Conservation (phyloP, 2,113 vertebrate species). For the Chaetodon trifascialis region DNA sequence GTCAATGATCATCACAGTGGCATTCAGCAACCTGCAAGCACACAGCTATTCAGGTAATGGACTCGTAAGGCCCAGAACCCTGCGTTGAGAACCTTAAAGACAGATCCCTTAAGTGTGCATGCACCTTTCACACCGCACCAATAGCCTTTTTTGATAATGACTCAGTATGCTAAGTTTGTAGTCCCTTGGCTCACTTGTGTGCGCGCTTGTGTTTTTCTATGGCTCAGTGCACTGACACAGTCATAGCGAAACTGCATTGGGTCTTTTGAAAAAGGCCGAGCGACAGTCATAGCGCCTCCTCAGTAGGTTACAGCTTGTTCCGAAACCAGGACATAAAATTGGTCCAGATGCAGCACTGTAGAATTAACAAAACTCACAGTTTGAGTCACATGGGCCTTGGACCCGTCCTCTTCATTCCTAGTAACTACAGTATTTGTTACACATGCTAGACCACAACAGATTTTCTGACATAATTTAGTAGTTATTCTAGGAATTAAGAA, state of each 20-base stretch:
- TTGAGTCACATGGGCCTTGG: constrained; percentile 51
- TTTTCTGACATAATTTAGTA: constrained; percentile 36
- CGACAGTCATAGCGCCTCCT: constrained; percentile 63
- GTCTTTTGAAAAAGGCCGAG: constrained; percentile 69
- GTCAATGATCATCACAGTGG: constrained; percentile 58
- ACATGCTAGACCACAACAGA: constrained; percentile 39
- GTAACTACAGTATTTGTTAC: constrained; percentile 6
- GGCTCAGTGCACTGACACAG: constrained; percentile 49
- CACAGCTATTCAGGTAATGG: constrained; percentile 34
- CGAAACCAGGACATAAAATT: constrained; percentile 72
- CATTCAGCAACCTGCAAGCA: constrained; percentile 54
- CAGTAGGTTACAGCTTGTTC: constrained; percentile 48
- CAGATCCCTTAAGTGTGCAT: constrained; percentile 13
- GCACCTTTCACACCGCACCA: constrained; percentile 26
- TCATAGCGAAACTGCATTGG: constrained; percentile 78
- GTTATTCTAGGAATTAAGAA: constrained; percentile 49
- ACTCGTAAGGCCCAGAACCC: constrained; percentile 29
- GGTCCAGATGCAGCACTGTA: constrained; percentile 61
- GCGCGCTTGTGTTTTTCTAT: constrained; percentile 38
- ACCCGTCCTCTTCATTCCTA: background rate
- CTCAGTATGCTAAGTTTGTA: constrained; percentile 13
- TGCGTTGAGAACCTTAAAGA: constrained; percentile 18
- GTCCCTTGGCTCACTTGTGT: constrained; percentile 28
- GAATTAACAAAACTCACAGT: constrained; percentile 26
- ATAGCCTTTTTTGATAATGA: constrained; percentile 24